Base-by-base conservation (phyloP, 2,797 vertebrate genomes). In the Lates japonicus region DNA sequence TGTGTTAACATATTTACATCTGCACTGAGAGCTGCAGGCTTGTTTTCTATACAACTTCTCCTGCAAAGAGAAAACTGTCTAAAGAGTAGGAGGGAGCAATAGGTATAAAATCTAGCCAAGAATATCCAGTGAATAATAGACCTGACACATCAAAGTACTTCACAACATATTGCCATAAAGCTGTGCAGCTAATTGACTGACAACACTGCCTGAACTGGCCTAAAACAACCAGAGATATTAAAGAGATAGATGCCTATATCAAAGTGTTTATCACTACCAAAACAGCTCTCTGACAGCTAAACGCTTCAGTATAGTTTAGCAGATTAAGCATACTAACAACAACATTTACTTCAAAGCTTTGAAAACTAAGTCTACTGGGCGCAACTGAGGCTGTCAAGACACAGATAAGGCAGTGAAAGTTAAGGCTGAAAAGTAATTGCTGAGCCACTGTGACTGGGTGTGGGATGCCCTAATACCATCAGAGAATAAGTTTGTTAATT, bases 261-360 rank as follows among this genome's bases (percentile, higher is more conserved):
- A n/a, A n/a, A n/a, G n/a, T n/a, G n/a, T n/a, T n/a, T n/a, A n/a
- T n/a, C n/a, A n/a, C n/a, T n/a, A n/a, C n/a, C n/a, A 5, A 51
- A 22, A 22, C 49, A 14, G 11, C 51, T 52, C 51, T 11, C 22
- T 12, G 49, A 51, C n/a, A 22, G 14, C 49, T 51, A 1, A 51
- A 51, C 8, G 48, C 48, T n/a, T 51, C 48, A 22, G n/a, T 51
- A n/a, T 51, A n/a, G 44, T 46, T 46, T 17, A 3, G 48, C 7
- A 35, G 9, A 10, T 41, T 41, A 10, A 12, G 17, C 41, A 46
- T 10, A 11, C n/a, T 44, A 63, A 63, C 58, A 35, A 13, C 22
- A 41, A n/a, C 37, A 9, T 14, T 61, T n/a, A 61, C 35, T 61
- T 61, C 58, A 41, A 61, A 61, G 52, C 51, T n/a, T 22, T 22